Base-by-base conservation (phyloP, 2,113 vertebrate species). In the Charadrius vociferus region DNA sequence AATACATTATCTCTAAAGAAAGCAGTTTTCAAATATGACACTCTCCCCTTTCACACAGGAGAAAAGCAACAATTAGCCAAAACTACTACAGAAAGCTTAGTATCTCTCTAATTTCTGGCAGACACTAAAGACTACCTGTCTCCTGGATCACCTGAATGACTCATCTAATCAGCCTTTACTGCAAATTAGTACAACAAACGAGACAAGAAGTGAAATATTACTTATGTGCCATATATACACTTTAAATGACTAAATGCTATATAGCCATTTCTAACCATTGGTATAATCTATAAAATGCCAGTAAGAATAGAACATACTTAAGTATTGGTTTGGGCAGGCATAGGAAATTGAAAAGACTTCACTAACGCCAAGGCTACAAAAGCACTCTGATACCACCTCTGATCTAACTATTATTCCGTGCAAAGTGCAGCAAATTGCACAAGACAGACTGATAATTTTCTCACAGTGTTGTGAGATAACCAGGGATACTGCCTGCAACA, bases 1-100 rank as follows among this genome's bases (percentile, higher is more conserved):
- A 82, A 96, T 93, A 92, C 34, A 93, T 82, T 34, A 29, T 79
- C 84, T 97, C 88, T 90, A 73, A 97, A 93, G 78, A 97, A 96
- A 97, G 61, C 2, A 70, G 36, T 94, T 93, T 95, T 95, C 94
- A 96, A 65, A 50, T 91, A 92, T 49, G 59, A 71, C 97, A 86
- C 55, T 88, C 90, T 95, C 82, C 88, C 47, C 67, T 95, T 98
- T 96, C 85, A 94, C 72, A 86, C 61, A 75, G 85, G 90, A 96
- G 72, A 95, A 86, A 55, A 97, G 88, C 62, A 95, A 84, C 53
- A 30, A 95, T 83, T 86, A 89, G 55, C 53, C 70, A 83, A 90
- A 95, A 93, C 47, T 72, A 53, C 79, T 89, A 65, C 2, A 70
- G 5, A 85, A 96, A 96, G 63, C 71, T 65, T 93, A 93, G 50